These are phyloP conservation scores for Anguilla obscura DNA, from an alignment of 2,797 vertebrate species.

Conservation along the genomic window DNA sequence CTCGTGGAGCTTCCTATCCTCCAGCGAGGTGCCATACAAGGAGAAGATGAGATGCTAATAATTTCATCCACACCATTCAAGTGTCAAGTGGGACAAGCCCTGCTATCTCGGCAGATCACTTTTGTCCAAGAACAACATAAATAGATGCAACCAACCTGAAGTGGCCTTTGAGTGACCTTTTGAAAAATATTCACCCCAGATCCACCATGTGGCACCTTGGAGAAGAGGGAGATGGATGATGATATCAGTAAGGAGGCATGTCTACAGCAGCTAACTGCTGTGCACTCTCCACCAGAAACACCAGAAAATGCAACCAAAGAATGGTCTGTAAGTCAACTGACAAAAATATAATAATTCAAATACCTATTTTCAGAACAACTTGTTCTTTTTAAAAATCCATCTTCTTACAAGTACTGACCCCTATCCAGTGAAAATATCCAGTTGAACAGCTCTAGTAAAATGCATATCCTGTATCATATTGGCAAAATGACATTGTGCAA, in stretches of 20 bases:
- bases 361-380: neutral
- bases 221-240: neutral
- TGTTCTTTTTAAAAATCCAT: neutral
- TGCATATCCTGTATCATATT: neutral
- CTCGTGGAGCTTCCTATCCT: neutral
- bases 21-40: neutral
- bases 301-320: neutral
- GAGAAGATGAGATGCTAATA: neutral
- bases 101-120: neutral
- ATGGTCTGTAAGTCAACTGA: neutral
- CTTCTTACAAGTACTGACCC: neutral
- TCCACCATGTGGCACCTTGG: neutral
- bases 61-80: neutral
- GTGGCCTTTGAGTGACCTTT: neutral
- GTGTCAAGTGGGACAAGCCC: neutral
- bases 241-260: neutral
- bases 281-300: neutral
- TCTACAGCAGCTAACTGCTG: neutral
- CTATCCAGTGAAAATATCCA: conserved; percentile 8
- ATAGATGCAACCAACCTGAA: neutral
- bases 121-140: neutral
- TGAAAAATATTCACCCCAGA: neutral
- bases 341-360: neutral
- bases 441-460: neutral
- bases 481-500: neutral